Evolutionary conservation across 2,888 invertebrate species (phyloP).

Genomic region (Lasioglossum pauxillum): DNA sequence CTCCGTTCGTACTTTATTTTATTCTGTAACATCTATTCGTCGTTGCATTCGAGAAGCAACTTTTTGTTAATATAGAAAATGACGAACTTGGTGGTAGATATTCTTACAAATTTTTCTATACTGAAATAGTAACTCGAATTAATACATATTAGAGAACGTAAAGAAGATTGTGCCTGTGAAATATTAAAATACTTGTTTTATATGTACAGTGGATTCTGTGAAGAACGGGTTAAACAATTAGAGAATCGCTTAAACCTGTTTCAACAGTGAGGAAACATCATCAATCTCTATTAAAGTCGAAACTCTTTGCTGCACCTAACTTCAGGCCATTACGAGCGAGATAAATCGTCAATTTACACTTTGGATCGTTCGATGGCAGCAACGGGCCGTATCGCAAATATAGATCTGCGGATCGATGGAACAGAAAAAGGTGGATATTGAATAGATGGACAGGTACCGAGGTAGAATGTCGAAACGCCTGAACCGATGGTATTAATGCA

Average conservation of each 20-base stretch:
- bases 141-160: too few relatives aligned
- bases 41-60: neutral
- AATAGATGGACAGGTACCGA: constrained; percentile 9
- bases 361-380: neutral
- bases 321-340: neutral
- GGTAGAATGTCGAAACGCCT: constrained; percentile 23
- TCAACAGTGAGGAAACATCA: neutral
- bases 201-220: neutral
- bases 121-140: neutral
- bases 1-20: neutral
- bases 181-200: neutral
- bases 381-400: neutral
- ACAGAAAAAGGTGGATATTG: neutral
- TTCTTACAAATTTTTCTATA: neutral
- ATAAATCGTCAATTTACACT: constrained; percentile 1
- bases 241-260: neutral
- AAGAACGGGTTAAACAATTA: neutral
- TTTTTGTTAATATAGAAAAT: too few relatives aligned
- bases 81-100: neutral
- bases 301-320: neutral
- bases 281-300: neutral
- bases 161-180: neutral
- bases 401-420: neutral
- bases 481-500: constrained; percentile 19
- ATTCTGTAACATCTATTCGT: neutral